Percentiles rank a stretch among this genome's conserved stretches.
Conservation (phyloP, 2,797 vertebrate species). For the Mastacembelus armatus region DNA sequence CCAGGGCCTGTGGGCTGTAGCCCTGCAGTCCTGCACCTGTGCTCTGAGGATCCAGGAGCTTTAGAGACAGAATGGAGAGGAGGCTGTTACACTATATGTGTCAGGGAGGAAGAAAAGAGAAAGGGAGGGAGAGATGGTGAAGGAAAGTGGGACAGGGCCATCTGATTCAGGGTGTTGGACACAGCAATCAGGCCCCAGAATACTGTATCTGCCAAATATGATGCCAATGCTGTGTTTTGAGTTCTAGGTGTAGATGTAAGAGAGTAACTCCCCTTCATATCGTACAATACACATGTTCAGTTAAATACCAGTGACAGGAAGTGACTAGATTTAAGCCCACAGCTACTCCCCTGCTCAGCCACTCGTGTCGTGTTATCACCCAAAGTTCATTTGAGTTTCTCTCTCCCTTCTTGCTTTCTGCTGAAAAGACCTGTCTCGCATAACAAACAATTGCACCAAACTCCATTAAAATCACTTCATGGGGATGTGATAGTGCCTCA, state of each 20-base stretch:
- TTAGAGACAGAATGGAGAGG: constrained; percentile 57
- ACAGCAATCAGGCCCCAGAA: constrained; percentile 41
- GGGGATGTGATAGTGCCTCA: constrained; percentile 75
- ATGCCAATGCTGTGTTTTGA: constrained; percentile 45
- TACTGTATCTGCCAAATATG: constrained; percentile 52
- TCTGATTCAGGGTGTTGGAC: constrained; percentile 40
- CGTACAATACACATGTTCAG: constrained; percentile 44
- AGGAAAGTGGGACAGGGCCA: constrained; percentile 64
- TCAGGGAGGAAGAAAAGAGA: constrained; percentile 24
- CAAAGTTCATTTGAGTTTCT: constrained; percentile 69
- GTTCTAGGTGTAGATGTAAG: constrained; percentile 23
- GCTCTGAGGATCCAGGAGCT: constrained; percentile 65
- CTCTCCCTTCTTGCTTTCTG: constrained; percentile 19
- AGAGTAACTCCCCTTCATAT: constrained; percentile 24
- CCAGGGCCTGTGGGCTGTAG: constrained; percentile 67
- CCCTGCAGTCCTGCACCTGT: constrained; percentile 77
- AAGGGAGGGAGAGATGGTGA: constrained; percentile 27
- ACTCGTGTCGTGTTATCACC: constrained; percentile 59
- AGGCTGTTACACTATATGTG: constrained; percentile 41
- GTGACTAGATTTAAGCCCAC: constrained; percentile 45
- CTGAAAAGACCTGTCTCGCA: constrained; percentile 74
- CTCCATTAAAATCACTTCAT: constrained; percentile 81
- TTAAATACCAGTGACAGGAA: constrained; percentile 57
- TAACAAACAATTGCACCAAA: constrained; percentile 80
- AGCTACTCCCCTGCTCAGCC: constrained; percentile 57